phyloP scores from a whole-genome alignment of 2,888 invertebrate species.

The Dichetophora obliterata region DNA sequence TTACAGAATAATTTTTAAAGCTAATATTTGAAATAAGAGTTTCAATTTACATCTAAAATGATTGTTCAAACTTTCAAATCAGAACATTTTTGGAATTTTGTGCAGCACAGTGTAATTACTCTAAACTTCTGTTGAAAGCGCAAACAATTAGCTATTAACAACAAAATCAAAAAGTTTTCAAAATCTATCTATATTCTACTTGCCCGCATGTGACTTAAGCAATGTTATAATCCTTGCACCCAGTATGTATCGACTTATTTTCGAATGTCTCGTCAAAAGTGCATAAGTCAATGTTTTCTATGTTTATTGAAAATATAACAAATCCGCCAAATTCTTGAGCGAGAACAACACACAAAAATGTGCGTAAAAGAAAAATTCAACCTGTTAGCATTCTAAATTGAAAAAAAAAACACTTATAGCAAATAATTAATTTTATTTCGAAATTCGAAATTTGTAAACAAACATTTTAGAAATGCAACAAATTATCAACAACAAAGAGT shows the following conservation, averaged over 20 bases:
- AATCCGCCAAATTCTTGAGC: neutral
- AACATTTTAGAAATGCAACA: neutral
- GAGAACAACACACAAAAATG: conserved; percentile 5
- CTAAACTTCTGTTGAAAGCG: no score
- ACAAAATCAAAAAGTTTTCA: no score
- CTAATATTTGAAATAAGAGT: no score
- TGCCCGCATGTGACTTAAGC: no score
- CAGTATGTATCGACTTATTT: neutral
- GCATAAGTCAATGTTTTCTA: conserved; percentile 31
- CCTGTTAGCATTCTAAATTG: conserved; percentile 12
- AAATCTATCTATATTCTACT: no score
- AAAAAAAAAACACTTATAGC: neutral
- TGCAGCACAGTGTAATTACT: no score
- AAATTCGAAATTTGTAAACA: conserved; percentile 27
- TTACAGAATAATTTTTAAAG: no score
- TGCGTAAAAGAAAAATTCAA: conserved; percentile 8
- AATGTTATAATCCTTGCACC: neutral
- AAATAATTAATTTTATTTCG: conserved; percentile 14
- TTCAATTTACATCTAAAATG: no score
- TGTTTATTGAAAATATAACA: conserved; percentile 1
- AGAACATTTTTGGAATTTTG: no score
- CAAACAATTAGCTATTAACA: no score
- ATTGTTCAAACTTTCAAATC: no score
- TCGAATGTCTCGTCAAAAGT: neutral
- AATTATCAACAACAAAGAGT: conserved; percentile 2